Conservation (phyloP, 2,797 vertebrate species). For the Takifugu ocellatus region DNA sequence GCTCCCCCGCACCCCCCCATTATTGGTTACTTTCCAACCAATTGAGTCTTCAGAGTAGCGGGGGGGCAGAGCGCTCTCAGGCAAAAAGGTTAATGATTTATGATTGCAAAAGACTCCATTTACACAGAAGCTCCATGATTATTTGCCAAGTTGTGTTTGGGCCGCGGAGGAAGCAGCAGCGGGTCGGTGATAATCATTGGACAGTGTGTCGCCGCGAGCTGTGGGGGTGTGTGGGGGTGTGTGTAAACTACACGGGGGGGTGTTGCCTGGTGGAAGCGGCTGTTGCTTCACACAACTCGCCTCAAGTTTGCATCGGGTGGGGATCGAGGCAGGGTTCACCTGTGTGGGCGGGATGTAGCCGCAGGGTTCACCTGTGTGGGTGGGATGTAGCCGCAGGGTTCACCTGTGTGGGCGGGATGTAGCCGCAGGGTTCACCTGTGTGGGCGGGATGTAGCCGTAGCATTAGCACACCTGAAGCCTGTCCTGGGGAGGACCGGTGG, state of each 20-base stretch:
- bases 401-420: no score
- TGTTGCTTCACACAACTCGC: neutral
- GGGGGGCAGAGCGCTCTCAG: slow-evolving; percentile 12
- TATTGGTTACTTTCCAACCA: no score
- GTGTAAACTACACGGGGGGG: slow-evolving; percentile 5
- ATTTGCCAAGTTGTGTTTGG: slow-evolving; percentile 17
- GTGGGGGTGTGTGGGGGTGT: slow-evolving; percentile 20
- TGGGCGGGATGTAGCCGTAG: no score
- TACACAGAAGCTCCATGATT: slow-evolving; percentile 46
- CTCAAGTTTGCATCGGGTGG: no score
- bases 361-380: no score
- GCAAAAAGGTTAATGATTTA: slow-evolving; percentile 60
- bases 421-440: no score
- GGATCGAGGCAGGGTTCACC: no score
- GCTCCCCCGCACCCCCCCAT: no score
- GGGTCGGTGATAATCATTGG: slow-evolving; percentile 26
- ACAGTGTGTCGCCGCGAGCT: slow-evolving; percentile 19
- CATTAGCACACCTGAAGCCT: no score
- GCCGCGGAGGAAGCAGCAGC: slow-evolving; percentile 14
- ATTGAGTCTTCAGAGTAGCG: neutral
- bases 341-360: no score
- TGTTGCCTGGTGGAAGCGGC: slow-evolving; percentile 13
- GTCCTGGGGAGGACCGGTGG: no score
- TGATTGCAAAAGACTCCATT: slow-evolving; percentile 58
- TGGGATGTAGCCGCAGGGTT: no score